phyloP scores from a whole-genome alignment of 2,113 vertebrate genomes.

The Scolopax mira region DNA sequence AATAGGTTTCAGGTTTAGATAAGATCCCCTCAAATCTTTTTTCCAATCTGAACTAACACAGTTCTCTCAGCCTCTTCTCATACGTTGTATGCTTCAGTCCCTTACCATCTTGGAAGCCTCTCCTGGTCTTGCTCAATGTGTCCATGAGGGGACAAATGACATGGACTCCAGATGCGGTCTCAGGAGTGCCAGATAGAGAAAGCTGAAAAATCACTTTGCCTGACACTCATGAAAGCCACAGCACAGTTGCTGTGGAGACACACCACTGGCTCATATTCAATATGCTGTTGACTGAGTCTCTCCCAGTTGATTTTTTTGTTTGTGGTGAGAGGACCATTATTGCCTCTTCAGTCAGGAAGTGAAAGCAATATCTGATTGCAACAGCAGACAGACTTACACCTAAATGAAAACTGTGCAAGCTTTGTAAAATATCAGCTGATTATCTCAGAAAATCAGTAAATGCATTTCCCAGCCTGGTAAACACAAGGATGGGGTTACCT shows the following conservation, averaged over 20 bases:
- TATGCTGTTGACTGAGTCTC: neutral
- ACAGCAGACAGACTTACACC: neutral
- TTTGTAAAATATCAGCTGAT: neutral
- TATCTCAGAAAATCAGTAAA: neutral
- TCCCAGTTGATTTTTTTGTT: neutral
- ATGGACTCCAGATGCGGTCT: neutral
- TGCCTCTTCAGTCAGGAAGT: neutral
- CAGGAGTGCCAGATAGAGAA: neutral
- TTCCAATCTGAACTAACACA: neutral
- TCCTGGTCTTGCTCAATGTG: neutral
- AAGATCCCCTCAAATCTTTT: neutral
- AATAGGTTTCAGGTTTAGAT: neutral
- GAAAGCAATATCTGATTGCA: neutral
- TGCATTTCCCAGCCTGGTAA: neutral
- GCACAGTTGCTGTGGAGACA: neutral
- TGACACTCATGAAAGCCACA: neutral
- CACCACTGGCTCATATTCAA: neutral
- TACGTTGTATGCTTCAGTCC: accelerated
- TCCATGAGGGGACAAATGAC: neutral
- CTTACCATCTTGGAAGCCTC: neutral
- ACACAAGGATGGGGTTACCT: neutral
- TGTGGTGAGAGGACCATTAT: neutral
- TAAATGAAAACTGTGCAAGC: neutral
- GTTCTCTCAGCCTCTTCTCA: neutral
- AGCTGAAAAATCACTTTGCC: neutral